These are phyloP conservation scores for Plectus sambesii DNA, from an alignment of 1,140 invertebrate species.

Conservation along the genomic window DNA sequence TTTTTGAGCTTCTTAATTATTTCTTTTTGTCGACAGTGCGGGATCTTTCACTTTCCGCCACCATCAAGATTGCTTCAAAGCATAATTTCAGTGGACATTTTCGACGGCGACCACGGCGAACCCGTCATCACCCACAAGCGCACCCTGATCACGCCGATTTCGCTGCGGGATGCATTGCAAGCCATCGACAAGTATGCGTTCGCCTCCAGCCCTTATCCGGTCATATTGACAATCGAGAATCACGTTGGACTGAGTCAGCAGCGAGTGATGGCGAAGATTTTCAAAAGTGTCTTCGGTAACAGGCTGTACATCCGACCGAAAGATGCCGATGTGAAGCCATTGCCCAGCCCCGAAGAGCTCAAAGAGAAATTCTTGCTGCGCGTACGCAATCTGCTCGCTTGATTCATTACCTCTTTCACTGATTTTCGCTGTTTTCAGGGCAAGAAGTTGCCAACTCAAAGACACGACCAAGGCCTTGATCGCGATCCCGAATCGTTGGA, in stretches of 20 bases:
- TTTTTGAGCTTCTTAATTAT: not conserved
- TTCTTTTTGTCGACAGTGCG: not conserved
- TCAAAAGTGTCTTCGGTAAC: slow-evolving; percentile 20
- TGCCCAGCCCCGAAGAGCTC: slow-evolving; percentile 26
- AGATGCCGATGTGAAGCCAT: slow-evolving; percentile 19
- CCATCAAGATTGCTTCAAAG: slow-evolving; percentile 21
- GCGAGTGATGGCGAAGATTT: slow-evolving; percentile 12
- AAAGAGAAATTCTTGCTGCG: slow-evolving; percentile 30
- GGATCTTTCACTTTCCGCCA: slow-evolving; percentile 16
- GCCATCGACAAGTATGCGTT: slow-evolving; percentile 48
- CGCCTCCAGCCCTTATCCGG: slow-evolving; percentile 7
- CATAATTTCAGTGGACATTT: slow-evolving; percentile 48
- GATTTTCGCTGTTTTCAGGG: too few species aligned
- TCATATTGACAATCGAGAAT: slow-evolving; percentile 12
- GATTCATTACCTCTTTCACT: too few species aligned
- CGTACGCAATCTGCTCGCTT: too few species aligned
- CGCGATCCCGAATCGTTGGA: slow-evolving; percentile 6
- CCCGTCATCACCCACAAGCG: slow-evolving; percentile 50
- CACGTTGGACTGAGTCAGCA: slow-evolving; percentile 10
- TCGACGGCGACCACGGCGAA: slow-evolving; percentile 49
- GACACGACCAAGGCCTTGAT: slow-evolving; percentile 17
- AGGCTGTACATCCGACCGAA: slow-evolving; percentile 26
- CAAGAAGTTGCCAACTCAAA: slow-evolving; percentile 14
- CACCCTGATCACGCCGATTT: slow-evolving; percentile 49
- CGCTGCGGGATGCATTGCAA: slow-evolving; percentile 48